Evolutionary conservation across 1,140 invertebrate species (phyloP).

Genomic region (Neodiprion virginianus): DNA sequence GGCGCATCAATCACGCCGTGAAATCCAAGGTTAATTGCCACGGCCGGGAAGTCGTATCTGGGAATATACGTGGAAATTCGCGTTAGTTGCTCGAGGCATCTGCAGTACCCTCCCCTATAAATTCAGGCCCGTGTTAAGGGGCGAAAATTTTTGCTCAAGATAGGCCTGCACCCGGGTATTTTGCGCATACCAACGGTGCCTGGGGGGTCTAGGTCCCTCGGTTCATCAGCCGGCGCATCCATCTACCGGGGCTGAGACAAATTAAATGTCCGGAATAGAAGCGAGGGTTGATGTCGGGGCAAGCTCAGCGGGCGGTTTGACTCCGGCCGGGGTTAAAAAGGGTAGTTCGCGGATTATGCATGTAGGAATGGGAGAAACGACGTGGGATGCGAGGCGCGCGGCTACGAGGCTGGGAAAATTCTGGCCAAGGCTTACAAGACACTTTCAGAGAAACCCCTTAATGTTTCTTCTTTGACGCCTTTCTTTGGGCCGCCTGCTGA

Average conservation of each 20-base stretch:
- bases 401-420: not conserved
- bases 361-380: no score
- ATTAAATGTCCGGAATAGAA: conserved; percentile 8
- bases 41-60: no score
- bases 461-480: conserved; percentile 7
- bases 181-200: not conserved
- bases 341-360: not conserved
- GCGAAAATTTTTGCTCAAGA: not conserved
- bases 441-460: not conserved
- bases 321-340: not conserved
- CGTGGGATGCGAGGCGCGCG: no score
- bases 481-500: not conserved
- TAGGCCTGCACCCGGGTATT: not conserved
- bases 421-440: not conserved
- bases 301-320: not conserved
- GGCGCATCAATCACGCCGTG: no score
- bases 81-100: no score
- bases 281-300: not conserved
- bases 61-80: no score
- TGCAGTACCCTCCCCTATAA: no score
- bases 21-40: no score
- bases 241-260: not conserved
- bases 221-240: not conserved
- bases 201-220: not conserved
- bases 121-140: no score